These are phyloP conservation scores for Phenganax stokvisi DNA, from an alignment of 92 coral and sea anemone genomes.

Conservation along the genomic window DNA sequence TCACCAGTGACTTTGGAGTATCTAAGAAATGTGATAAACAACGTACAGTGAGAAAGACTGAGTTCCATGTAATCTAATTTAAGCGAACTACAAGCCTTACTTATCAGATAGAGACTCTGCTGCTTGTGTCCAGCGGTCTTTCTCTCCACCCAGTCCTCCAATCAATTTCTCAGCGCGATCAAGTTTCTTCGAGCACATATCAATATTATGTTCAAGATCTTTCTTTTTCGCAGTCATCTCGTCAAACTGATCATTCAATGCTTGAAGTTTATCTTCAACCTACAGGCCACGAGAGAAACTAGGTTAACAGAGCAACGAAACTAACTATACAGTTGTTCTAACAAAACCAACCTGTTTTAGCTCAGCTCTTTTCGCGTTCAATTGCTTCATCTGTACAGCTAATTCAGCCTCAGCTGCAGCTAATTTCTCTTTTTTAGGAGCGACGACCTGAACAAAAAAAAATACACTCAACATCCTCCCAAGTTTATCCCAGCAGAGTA, in stretches of 20 bases:
- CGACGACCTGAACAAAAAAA: conserved; percentile 68
- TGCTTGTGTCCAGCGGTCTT: conserved; percentile 99
- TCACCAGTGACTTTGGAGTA: conserved; percentile 92
- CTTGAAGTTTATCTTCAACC: conserved; percentile 98
- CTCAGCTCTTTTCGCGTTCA: conserved; percentile 88
- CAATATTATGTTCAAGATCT: conserved; percentile 85
- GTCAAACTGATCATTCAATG: conserved; percentile 93
- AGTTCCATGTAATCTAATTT: neutral
- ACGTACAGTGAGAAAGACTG: neutral
- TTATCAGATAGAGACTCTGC: conserved; percentile 78
- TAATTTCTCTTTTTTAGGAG: conserved; percentile 90
- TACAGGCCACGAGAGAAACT: conserved; percentile 9
- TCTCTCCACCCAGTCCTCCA: conserved; percentile 99
- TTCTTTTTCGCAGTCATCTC: conserved; percentile 92
- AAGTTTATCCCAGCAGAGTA: neutral
- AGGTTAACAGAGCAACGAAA: too few species aligned
- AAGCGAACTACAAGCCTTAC: conserved; percentile 33
- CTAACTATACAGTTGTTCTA: too few species aligned
- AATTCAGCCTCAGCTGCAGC: conserved; percentile 96
- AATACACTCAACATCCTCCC: neutral
- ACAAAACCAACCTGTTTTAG: conserved; percentile 66
- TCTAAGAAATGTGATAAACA: conserved; percentile 28
- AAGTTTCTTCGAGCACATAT: conserved; percentile 86
- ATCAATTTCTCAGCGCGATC: conserved; percentile 99
- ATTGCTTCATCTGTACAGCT: conserved; percentile 91